Percentiles rank a stretch among this genome's conserved stretches.
Conservation (phyloP, 2,888 invertebrate genomes). For the Eumacrocentrus americanus region DNA sequence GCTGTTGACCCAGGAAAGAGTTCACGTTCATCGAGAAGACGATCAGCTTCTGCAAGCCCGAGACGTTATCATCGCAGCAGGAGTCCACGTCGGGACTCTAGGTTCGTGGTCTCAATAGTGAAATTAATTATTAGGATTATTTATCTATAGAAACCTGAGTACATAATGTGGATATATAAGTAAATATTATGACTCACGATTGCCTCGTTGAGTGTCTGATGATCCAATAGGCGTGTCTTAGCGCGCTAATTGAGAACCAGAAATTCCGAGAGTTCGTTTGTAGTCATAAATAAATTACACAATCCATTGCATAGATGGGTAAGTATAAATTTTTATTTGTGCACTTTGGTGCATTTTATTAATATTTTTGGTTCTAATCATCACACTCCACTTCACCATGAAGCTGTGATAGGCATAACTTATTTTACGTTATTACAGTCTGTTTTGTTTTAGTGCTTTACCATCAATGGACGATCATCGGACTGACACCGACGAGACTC, state of each 20-base stretch:
- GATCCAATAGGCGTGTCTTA: background rate
- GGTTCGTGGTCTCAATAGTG: conserved; percentile 30
- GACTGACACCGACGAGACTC: background rate
- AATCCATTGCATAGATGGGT: background rate
- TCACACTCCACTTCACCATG: background rate
- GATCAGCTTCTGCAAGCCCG: conserved; percentile 21
- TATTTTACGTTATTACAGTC: conserved; percentile 33
- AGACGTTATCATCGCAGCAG: conserved; percentile 4
- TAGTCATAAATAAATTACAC: background rate
- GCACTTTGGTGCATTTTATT: background rate
- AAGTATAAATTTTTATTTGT: background rate
- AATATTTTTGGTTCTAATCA: background rate
- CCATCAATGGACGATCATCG: background rate
- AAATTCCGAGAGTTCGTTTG: conserved; percentile 1
- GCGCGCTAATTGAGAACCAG: conserved; percentile 1
- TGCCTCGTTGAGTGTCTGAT: conserved; percentile 12
- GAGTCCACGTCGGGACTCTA: conserved; percentile 26
- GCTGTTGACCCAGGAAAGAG: conserved; percentile 22
- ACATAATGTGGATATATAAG: conserved; percentile 11
- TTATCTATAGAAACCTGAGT: conserved; percentile 20
- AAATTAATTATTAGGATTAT: background rate
- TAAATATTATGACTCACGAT: conserved; percentile 2
- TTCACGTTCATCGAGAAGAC: conserved; percentile 22
- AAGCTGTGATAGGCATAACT: conserved; percentile 18
- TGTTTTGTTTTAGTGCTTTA: conserved; percentile 34